A percentile compares a stretch with the other conserved stretches of the same genome.
Evolutionary conservation across 2,797 vertebrate species (phyloP).

Genomic region (Sebastes paucispinis): DNA sequence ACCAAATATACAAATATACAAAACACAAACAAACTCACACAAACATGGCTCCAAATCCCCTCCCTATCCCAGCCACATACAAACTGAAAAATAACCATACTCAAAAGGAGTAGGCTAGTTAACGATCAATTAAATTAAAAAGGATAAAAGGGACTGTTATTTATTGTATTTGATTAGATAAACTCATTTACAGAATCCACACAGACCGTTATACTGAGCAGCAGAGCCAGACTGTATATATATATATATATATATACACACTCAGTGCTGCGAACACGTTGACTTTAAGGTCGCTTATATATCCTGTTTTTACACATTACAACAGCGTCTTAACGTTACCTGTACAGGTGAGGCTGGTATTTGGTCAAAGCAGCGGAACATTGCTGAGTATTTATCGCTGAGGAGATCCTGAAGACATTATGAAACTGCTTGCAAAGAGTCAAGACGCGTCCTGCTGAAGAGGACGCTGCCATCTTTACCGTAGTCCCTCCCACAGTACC

Average conservation of each 20-base stretch:
- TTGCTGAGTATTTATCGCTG: constrained; percentile 39
- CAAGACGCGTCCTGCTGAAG: constrained; percentile 69
- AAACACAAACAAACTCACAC: too few species aligned
- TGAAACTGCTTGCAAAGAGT: constrained; percentile 82
- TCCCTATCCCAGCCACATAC: too few species aligned
- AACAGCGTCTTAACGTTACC: constrained; percentile 62
- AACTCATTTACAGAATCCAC: not conserved
- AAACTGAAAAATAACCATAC: too few species aligned
- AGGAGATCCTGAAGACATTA: constrained; percentile 69
- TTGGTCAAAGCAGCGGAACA: constrained; percentile 15
- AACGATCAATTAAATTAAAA: too few species aligned
- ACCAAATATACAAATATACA: too few species aligned
- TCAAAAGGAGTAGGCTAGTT: too few species aligned
- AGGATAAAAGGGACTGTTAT: not conserved
- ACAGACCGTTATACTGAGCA: not conserved
- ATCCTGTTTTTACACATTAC: not conserved
- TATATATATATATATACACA: too few species aligned
- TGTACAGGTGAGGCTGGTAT: constrained; percentile 33
- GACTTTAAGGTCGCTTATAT: not conserved
- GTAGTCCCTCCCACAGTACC: constrained; percentile 49
- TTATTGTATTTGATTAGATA: not conserved
- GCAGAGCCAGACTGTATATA: not conserved
- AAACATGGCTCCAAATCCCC: too few species aligned
- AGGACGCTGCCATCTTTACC: constrained; percentile 83
- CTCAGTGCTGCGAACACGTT: not conserved